phyloP scores from a whole-genome alignment of 2,113 vertebrate genomes.

The Piprites chloris region DNA sequence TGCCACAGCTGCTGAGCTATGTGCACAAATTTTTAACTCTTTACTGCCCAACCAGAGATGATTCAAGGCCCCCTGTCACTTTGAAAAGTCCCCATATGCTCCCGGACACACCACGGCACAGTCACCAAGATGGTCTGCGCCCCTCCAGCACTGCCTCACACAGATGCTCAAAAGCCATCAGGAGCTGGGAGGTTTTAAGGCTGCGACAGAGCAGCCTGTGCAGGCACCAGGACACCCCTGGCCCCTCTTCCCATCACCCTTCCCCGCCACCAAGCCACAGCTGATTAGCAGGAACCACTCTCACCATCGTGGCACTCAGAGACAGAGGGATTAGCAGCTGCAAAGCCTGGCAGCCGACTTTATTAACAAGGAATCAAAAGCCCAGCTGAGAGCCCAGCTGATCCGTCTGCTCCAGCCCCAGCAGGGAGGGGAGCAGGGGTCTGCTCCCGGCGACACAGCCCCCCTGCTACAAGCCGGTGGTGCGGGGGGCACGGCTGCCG shows the following conservation, averaged over 20 bases:
- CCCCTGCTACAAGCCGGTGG: not conserved
- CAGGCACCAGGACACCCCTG: fast-evolving
- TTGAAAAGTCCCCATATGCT: fast-evolving
- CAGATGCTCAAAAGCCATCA: not conserved
- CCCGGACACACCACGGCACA: fast-evolving
- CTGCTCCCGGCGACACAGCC: fast-evolving
- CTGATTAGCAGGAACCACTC: conserved; percentile 7
- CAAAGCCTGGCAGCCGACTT: conserved; percentile 29
- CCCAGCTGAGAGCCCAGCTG: conserved; percentile 56
- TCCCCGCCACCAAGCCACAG: fast-evolving
- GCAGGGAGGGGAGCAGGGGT: not conserved
- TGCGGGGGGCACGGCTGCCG: not conserved
- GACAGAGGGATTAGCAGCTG: conserved; percentile 45
- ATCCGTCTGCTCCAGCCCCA: not conserved
- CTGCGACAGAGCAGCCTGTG: not conserved
- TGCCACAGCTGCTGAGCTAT: not conserved
- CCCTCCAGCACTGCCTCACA: fast-evolving
- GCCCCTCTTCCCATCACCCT: fast-evolving
- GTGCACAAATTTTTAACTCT: not conserved
- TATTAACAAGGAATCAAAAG: conserved; percentile 48
- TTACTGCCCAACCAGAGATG: not conserved
- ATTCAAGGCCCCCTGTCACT: not conserved
- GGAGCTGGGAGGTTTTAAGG: not conserved
- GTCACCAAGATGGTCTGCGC: fast-evolving
- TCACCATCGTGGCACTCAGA: not conserved